Base-by-base conservation (phyloP, 1,140 invertebrate species). In the Heliconius hewitsoni region DNA sequence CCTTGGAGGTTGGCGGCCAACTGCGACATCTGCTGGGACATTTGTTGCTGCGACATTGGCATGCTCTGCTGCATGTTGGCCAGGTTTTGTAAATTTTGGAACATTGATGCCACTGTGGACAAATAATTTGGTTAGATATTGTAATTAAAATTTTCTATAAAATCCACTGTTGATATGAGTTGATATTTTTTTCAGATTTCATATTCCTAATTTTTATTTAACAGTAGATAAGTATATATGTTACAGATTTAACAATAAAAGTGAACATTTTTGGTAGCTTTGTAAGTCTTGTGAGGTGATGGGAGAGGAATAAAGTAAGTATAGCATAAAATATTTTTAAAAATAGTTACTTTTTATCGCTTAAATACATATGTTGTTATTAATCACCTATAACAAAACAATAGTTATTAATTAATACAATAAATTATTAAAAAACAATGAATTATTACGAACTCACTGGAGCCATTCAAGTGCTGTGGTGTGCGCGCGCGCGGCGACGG, bases 11-110 rank as follows among this genome's bases (percentile, higher is more conserved):
- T 96, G 27, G 96, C 96, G 11, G 96, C 96, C 78, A 97, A 89
- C 42, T 96, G 96, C 13, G 96, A 96, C 93, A 94, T 94, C 81
- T 95, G 96, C 89, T 96, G 96, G 91, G 96, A 96, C 85, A 96
- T 86, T 77, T 86, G 94, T 88, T 95, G 96, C 88, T 90, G 94
- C 84, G 89, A 93, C 91, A 91, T 89, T 76, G 87, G 95, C 91
- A 93, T 92, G 82, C 91, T 91, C 82, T 95, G 94, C 74, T 94
- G 94, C 89, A 95, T 93, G 85, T 88, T 94, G 57, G 97, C 96
- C 83, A 97, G 92, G 91, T 97, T 97, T 91, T 97, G 97, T 78
- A 97, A 96, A 91, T 97, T 97, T 94, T 97, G 97, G 80, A 97
- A 96, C 96, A 97, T 96, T 72, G 96, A 96, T 84, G 97, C 97